A percentile compares a stretch with the other conserved stretches of the same genome.
These are phyloP conservation scores for Enteromius anoplus DNA, from an alignment of 2,797 vertebrate species.

Conservation along the genomic window DNA sequence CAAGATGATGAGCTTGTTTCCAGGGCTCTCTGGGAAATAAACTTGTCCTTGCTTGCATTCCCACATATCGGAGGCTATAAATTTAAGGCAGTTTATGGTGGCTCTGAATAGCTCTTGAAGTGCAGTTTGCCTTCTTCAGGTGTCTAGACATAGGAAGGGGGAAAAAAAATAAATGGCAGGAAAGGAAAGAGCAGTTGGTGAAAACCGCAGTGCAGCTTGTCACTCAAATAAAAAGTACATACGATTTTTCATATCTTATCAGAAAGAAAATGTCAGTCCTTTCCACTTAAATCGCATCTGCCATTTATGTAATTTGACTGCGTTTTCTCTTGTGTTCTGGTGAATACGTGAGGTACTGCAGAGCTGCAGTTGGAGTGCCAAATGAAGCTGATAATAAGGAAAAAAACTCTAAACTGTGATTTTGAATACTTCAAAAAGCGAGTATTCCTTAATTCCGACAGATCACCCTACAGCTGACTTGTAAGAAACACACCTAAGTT, in stretches of 20 bases:
- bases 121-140: conserved; percentile 16
- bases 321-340: conserved; percentile 32
- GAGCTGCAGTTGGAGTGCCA: conserved; percentile 18
- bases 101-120: conserved; percentile 15
- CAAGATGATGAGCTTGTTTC: conserved; percentile 36
- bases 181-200: conserved; percentile 24
- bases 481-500: conserved; percentile 10
- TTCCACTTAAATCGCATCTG: conserved; percentile 14
- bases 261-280: conserved; percentile 20
- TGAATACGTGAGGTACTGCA: conserved; percentile 22
- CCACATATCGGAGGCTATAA: conserved; percentile 31
- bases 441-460: neutral
- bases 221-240: conserved; percentile 18
- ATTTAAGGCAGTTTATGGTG: conserved; percentile 33
- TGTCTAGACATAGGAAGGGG: conserved; percentile 20
- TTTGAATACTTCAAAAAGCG: conserved; percentile 31
- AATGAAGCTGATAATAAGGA: conserved; percentile 12
- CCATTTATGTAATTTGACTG: conserved; percentile 17
- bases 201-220: conserved; percentile 26
- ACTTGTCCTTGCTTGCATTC: conserved; percentile 41
- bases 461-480: neutral
- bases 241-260: conserved; percentile 18
- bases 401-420: conserved; percentile 19
- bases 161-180: conserved; percentile 31
- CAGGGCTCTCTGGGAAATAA: conserved; percentile 40